Evolutionary conservation across 2,797 vertebrate species (phyloP).

Genomic region (Cossypha caffra): DNA sequence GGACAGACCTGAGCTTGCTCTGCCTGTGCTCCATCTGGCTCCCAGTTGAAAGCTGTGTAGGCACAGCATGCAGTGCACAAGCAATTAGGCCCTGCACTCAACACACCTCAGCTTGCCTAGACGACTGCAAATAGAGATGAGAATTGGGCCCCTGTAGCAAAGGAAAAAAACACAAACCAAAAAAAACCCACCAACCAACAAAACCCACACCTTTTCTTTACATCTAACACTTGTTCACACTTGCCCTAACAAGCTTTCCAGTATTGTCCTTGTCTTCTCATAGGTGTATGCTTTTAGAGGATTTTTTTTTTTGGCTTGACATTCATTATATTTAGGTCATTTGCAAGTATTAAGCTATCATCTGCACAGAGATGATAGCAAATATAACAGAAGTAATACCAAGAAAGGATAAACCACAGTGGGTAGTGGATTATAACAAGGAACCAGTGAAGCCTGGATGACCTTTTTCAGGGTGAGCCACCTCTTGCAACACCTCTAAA

Average conservation of each 20-base stretch:
- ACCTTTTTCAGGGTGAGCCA: not conserved
- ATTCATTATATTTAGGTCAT: not conserved
- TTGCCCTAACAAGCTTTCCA: not conserved
- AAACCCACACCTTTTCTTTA: not conserved
- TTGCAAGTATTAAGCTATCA: slow-evolving; percentile 20
- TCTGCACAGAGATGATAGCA: not conserved
- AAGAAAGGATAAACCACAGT: not conserved
- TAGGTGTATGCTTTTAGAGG: not conserved
- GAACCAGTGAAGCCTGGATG: not conserved
- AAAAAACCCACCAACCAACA: not conserved
- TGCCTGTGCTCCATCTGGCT: not conserved
- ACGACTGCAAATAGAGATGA: not conserved
- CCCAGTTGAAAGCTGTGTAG: not conserved
- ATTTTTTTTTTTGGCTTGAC: not conserved
- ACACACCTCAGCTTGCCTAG: not conserved
- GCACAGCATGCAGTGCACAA: not conserved
- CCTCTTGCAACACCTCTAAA: not conserved
- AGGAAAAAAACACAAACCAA: no score
- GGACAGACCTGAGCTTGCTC: slow-evolving; percentile 41
- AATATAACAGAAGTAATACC: not conserved
- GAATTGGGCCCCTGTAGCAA: not conserved
- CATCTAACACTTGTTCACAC: not conserved
- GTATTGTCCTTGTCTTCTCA: not conserved
- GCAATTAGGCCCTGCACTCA: not conserved
- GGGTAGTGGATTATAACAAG: not conserved